Evolutionary conservation across 2,797 vertebrate species (phyloP).

Genomic region (Pempheris klunzingeri): DNA sequence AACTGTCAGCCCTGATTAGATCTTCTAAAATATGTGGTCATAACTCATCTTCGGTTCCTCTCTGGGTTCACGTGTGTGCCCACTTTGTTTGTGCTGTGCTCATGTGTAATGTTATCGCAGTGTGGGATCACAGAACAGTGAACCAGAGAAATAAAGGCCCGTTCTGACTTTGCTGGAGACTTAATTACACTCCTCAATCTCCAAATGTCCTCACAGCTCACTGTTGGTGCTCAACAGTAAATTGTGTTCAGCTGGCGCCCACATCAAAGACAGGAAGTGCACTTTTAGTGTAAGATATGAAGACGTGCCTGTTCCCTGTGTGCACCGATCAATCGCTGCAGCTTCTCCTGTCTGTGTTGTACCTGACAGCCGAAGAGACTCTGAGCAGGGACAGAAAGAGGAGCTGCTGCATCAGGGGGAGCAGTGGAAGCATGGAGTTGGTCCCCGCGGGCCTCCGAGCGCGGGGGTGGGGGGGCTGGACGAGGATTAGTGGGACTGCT

Average conservation of each 20-base stretch:
- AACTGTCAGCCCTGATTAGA: constrained; percentile 50
- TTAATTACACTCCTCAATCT: not conserved
- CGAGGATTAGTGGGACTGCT: constrained; percentile 64
- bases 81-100: not conserved
- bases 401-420: constrained; percentile 55
- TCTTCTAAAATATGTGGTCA: not conserved
- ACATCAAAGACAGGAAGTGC: not conserved
- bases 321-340: not conserved
- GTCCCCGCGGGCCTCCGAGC: constrained; percentile 61
- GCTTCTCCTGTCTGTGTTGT: constrained; percentile 23
- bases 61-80: not conserved
- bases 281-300: not conserved
- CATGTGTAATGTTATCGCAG: not conserved
- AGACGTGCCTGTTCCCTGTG: not conserved
- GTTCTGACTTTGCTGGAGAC: constrained; percentile 2
- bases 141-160: not conserved
- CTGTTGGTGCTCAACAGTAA: not conserved
- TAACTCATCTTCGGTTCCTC: not conserved
- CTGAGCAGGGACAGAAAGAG: constrained; percentile 37
- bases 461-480: constrained; percentile 55
- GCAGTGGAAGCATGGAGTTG: constrained; percentile 55
- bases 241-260: not conserved
- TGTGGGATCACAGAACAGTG: constrained; percentile 1
- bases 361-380: constrained; percentile 31
- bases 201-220: not conserved